Conservation (phyloP, 2,888 invertebrate genomes). For the Phanerotoma sp. region DNA sequence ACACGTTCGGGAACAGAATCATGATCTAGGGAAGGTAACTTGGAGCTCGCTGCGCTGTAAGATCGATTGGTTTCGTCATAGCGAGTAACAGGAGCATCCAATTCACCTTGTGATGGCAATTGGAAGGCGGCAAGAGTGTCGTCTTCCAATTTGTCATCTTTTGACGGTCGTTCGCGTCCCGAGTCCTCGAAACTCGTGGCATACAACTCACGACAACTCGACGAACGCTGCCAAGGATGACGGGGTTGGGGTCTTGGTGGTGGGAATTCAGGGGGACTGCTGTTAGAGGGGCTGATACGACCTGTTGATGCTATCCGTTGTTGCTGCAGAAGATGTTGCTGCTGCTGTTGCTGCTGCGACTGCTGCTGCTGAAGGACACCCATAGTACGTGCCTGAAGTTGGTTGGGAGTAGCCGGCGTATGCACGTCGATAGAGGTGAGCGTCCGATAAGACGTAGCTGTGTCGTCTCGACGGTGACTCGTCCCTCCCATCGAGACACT, state of each 20-base stretch:
- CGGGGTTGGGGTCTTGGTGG: slow-evolving; percentile 57
- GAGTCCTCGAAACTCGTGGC: slow-evolving; percentile 75
- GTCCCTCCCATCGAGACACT: slow-evolving; percentile 64
- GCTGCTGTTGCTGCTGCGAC: slow-evolving; percentile 43
- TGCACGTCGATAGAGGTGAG: slow-evolving; percentile 62
- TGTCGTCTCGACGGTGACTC: slow-evolving; percentile 66
- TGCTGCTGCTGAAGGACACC: slow-evolving; percentile 31
- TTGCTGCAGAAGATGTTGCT: slow-evolving; percentile 43
- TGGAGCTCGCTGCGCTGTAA: slow-evolving; percentile 66
- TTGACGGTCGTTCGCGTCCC: slow-evolving; percentile 62
- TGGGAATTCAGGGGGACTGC: slow-evolving; percentile 56
- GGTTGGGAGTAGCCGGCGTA: slow-evolving; percentile 62
- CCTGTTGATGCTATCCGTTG: slow-evolving; percentile 56
- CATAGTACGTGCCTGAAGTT: slow-evolving; percentile 50
- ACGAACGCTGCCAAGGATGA: slow-evolving; percentile 74
- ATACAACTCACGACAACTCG: slow-evolving; percentile 80
- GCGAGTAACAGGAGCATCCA: slow-evolving; percentile 72
- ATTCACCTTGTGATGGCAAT: slow-evolving; percentile 57
- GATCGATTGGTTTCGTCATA: slow-evolving; percentile 70
- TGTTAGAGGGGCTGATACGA: slow-evolving; percentile 59
- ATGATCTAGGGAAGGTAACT: slow-evolving; percentile 66
- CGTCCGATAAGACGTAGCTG: slow-evolving; percentile 64
- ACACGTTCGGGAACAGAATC: slow-evolving; percentile 71
- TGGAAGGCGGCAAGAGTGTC: slow-evolving; percentile 44
- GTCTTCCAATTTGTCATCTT: slow-evolving; percentile 22